A percentile compares a stretch with the other conserved stretches of the same genome.
Conservation (phyloP, 1,140 invertebrate species). For the Dendroctonus ponderosae region DNA sequence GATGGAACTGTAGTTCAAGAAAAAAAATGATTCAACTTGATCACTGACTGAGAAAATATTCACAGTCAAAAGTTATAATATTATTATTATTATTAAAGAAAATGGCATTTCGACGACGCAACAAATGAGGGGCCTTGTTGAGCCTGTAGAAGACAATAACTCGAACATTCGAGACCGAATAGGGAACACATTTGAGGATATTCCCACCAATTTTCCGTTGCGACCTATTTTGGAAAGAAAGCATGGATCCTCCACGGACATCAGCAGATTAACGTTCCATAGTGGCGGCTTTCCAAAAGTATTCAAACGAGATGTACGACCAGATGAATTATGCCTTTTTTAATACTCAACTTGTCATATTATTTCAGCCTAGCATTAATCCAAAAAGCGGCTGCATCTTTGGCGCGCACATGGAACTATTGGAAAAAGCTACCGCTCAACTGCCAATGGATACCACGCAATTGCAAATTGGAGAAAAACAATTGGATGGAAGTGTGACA, state of each 20-base stretch:
- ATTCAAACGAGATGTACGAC: constrained; percentile 42
- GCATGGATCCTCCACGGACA: constrained; percentile 3
- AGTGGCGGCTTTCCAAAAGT: constrained; percentile 48
- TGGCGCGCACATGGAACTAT: constrained; percentile 47
- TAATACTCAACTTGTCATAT: neutral
- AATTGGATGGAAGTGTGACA: neutral
- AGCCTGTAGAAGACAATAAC: neutral
- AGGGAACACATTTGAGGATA: constrained; percentile 47
- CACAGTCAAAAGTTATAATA: too few relatives aligned
- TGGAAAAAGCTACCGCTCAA: constrained; percentile 29
- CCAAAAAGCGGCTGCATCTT: constrained; percentile 49
- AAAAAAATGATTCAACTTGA: too few relatives aligned
- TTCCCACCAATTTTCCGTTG: constrained; percentile 46
- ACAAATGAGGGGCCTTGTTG: neutral
- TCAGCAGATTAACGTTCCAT: constrained; percentile 28
- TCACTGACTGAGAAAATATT: too few relatives aligned
- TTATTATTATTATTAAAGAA: neutral
- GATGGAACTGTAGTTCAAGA: too few relatives aligned
- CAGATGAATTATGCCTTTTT: too few relatives aligned
- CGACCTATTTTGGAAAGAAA: constrained; percentile 51
- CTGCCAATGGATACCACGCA: constrained; percentile 4
- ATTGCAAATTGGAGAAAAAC: constrained; percentile 9
- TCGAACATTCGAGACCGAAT: constrained; percentile 39
- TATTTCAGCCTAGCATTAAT: constrained; percentile 43
- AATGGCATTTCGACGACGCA: neutral